phyloP scores from a whole-genome alignment of 2,888 invertebrate genomes.

The Eupithecia exiguata region DNA sequence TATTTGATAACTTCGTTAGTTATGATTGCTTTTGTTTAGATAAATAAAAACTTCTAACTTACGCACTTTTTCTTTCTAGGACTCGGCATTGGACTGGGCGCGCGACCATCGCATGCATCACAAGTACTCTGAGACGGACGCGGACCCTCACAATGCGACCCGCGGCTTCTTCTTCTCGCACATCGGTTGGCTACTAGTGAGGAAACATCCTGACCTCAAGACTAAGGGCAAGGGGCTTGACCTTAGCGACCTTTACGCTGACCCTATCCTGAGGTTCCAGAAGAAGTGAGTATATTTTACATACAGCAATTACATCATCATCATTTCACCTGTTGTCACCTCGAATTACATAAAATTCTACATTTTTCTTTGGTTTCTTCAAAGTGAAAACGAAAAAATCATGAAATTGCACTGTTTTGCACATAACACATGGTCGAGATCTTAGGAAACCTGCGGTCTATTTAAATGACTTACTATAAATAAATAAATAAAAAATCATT shows the following conservation, averaged over 20 bases:
- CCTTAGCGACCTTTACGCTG: constrained; percentile 90
- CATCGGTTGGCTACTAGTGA: constrained; percentile 95
- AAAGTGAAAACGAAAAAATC: too few relatives aligned
- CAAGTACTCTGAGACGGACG: constrained; percentile 96
- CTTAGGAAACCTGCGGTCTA: too few relatives aligned
- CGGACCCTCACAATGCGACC: constrained; percentile 96
- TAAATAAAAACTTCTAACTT: too few relatives aligned
- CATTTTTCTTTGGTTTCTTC: too few relatives aligned
- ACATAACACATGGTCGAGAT: too few relatives aligned
- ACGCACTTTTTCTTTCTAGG: constrained; percentile 69
- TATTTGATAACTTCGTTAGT: not conserved
- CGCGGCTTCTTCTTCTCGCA: constrained; percentile 98
- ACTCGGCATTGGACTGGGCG: constrained; percentile 90
- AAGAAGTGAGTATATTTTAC: constrained; percentile 87
- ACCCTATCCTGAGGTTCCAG: constrained; percentile 94
- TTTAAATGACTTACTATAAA: too few relatives aligned
- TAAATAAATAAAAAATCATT: too few relatives aligned
- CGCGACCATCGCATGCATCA: constrained; percentile 94
- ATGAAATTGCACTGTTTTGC: too few relatives aligned
- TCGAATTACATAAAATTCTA: too few relatives aligned
- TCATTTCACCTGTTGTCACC: too few relatives aligned
- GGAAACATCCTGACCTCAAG: constrained; percentile 95
- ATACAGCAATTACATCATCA: too few relatives aligned
- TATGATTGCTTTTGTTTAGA: not conserved
- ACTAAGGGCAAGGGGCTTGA: constrained; percentile 94